Base-by-base conservation (phyloP, 2,797 vertebrate species). In the Pangasius krempfi region DNA sequence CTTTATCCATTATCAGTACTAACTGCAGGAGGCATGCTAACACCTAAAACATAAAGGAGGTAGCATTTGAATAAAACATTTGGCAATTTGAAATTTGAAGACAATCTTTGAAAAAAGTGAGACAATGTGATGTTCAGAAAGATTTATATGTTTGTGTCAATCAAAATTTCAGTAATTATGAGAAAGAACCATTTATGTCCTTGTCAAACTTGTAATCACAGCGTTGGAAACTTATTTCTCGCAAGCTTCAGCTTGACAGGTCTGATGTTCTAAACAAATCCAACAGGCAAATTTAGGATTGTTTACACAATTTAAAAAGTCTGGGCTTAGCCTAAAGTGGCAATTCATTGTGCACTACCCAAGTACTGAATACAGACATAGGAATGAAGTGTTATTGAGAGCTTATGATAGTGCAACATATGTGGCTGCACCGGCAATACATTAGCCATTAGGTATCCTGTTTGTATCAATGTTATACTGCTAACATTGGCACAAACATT, bases 171-270 rank as follows among this genome's bases (percentile, higher is more conserved):
- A 37, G 66, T 33, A 2, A 14, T 68, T 33, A 14, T 33, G n/a
- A 30, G 56, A 20, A 64, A 68, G 33, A 37, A 9, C 30, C 66
- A 18, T 70, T 72, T 72, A 72, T 40, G 18, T 72, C 68, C 18
- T 70, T 70, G 68, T 70, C 62, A 66, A 66, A 30, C n/a, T 30
- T 66, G n/a, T 66, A 66, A 66, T 66, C 64, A 70, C 68, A 37
- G 14, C 3, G 68, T 18, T 27, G 37, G 40, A 44, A 44, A 73
- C 20, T 73, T 20, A 40, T 40, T 68, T 73, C 5, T 75, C 27
- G 40, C 25, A 75, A 47, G 10, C 44, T 75, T 47, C 25, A 47
- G 47, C 44, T 14, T 14, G 73, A 50, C 37, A 40, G 20, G 0
- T 75, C 14, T 76, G 20, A 73, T 44, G 40, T 73, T 44, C 37